These are phyloP conservation scores for Spinibarbus caldwelli DNA, from an alignment of 2,797 vertebrate species.

Conservation along the genomic window DNA sequence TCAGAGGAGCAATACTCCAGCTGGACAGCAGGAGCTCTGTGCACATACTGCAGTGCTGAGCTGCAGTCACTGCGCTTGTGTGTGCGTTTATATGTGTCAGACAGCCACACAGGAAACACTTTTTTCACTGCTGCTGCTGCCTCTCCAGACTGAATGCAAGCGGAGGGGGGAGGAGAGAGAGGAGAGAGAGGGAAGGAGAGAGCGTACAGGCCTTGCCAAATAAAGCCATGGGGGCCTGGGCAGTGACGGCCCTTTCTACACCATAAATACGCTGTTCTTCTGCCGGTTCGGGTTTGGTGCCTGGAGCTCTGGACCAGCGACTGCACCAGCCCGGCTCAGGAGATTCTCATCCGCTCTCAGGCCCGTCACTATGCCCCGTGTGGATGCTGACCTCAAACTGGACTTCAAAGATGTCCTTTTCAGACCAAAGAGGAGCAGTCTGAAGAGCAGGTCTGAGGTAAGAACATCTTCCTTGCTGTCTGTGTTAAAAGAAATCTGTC, in stretches of 20 bases:
- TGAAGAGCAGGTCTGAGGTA: conserved; percentile 97
- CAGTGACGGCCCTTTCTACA: conserved; percentile 66
- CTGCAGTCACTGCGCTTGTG: conserved; percentile 56
- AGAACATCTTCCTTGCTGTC: conserved; percentile 47
- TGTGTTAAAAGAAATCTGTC: conserved; percentile 2
- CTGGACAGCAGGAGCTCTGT: conserved; percentile 46
- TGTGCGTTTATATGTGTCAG: conserved; percentile 58
- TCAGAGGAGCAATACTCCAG: conserved; percentile 35
- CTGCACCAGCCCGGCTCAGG: conserved; percentile 68
- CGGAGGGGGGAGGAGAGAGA: conserved; percentile 60
- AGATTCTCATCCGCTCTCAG: conserved; percentile 62
- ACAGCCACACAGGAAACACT: conserved; percentile 54
- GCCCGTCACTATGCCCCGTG: conserved; percentile 84
- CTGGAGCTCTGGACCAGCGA: conserved; percentile 71
- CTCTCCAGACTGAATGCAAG: conserved; percentile 67
- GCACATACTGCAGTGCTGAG: conserved; percentile 70
- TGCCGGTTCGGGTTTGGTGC: conserved; percentile 83
- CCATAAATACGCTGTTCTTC: conserved; percentile 86
- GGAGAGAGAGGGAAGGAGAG: conserved; percentile 18
- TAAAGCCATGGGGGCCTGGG: conserved; percentile 84
- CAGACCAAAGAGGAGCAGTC: conserved; percentile 96
- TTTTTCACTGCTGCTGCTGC: conserved; percentile 72
- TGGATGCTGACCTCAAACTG: conserved; percentile 94
- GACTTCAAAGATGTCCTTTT: conserved; percentile 99
- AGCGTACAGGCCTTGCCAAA: conserved; percentile 76